A percentile compares a stretch with the other conserved stretches of the same genome.
Conservation (phyloP, 2,113 vertebrate genomes). For the Chauna torquata region DNA sequence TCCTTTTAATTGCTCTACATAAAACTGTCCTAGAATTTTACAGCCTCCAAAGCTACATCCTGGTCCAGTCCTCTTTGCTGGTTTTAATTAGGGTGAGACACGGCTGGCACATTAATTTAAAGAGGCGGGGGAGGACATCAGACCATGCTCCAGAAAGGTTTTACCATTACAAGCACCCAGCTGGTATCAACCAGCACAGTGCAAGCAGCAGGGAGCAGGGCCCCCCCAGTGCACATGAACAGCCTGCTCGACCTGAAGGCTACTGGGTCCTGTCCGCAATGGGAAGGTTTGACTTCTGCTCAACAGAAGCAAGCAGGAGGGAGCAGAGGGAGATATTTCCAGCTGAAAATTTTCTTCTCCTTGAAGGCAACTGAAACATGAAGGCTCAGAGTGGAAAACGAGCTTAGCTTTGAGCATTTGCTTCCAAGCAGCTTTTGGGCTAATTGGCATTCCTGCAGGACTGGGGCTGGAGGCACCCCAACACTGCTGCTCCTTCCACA, state of each 20-base stretch:
- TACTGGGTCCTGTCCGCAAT: accelerated
- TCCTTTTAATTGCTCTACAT: conserved; percentile 81
- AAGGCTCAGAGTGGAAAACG: neutral
- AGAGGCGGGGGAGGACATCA: neutral
- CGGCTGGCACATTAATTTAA: conserved; percentile 71
- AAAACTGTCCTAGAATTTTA: conserved; percentile 84
- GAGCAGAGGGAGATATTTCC: neutral
- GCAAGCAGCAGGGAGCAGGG: neutral
- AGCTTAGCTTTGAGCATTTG: neutral
- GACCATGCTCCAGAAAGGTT: conserved; percentile 25
- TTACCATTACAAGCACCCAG: conserved; percentile 23
- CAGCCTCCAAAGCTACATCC: conserved; percentile 71
- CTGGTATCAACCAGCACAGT: neutral
- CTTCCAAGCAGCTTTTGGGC: neutral
- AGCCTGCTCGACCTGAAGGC: neutral
- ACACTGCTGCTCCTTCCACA: accelerated
- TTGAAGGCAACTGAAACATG: neutral
- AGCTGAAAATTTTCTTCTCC: neutral
- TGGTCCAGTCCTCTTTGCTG: conserved; percentile 75
- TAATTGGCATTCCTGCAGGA: neutral
- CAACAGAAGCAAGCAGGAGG: accelerated
- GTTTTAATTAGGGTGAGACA: conserved; percentile 79
- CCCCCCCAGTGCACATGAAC: neutral
- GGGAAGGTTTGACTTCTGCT: accelerated
- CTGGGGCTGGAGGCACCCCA: neutral